Conservation (phyloP, 2,797 vertebrate species). For the Scolopax rusticola region DNA sequence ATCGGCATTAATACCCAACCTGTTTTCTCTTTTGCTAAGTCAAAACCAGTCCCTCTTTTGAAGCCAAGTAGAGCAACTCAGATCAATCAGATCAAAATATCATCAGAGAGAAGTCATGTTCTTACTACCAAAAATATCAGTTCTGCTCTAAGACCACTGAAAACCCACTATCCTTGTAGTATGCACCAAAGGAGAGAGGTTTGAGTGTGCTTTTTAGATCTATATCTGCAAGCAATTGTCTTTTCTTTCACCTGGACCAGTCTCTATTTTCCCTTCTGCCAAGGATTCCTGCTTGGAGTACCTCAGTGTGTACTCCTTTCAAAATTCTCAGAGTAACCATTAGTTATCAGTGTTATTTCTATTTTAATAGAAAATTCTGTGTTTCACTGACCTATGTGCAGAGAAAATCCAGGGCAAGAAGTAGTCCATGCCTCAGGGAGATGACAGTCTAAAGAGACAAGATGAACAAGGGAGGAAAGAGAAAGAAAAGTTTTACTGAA, state of each 20-base stretch:
- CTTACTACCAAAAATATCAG: neutral
- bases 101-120: neutral
- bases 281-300: neutral
- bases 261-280: neutral
- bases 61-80: neutral
- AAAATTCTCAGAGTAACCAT: neutral
- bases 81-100: neutral
- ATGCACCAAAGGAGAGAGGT: neutral
- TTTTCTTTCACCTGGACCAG: neutral
- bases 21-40: neutral
- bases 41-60: neutral
- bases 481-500: neutral
- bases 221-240: neutral
- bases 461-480: neutral
- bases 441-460: neutral
- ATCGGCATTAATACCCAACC: neutral
- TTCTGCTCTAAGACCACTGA: neutral
- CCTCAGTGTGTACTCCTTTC: accelerated
- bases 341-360: neutral
- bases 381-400: neutral
- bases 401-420: neutral
- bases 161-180: neutral
- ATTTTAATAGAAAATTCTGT: neutral
- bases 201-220: neutral
- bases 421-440: neutral